These are phyloP conservation scores for Antechinus stuartii DNA, from an alignment of 2,113 vertebrate species.

Conservation along the genomic window DNA sequence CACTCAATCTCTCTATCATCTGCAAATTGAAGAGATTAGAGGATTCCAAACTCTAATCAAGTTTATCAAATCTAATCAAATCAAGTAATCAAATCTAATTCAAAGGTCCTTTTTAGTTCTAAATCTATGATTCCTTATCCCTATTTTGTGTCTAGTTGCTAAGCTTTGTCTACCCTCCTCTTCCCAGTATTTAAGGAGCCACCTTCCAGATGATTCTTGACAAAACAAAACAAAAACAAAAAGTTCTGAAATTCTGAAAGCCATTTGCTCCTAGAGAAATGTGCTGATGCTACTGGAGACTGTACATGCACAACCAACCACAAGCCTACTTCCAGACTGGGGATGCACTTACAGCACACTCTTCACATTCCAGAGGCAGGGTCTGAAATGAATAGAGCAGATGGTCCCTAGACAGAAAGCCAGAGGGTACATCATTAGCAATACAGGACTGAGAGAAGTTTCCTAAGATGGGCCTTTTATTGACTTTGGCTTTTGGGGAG, in stretches of 20 bases:
- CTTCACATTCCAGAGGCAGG: conserved; percentile 76
- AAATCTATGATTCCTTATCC: not conserved
- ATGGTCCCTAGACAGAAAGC: conserved; percentile 65
- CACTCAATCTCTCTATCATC: not conserved
- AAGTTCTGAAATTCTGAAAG: conserved; percentile 74
- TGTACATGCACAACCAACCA: conserved; percentile 82
- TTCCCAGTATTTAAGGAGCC: not conserved
- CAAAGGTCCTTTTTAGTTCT: not conserved
- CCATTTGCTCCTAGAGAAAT: conserved; percentile 75
- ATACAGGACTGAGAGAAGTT: conserved; percentile 65
- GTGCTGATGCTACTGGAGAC: conserved; percentile 77
- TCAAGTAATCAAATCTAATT: no score
- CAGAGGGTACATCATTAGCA: conserved; percentile 40
- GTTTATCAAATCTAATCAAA: no score
- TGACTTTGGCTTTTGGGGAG: conserved; percentile 62
- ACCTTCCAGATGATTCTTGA: conserved; percentile 39
- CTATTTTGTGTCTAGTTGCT: not conserved
- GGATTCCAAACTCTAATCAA: no score
- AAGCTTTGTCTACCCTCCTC: not conserved
- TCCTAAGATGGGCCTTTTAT: conserved; percentile 54
- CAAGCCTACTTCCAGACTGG: conserved; percentile 79
- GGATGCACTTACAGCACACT: conserved; percentile 73
- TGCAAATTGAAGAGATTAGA: not conserved
- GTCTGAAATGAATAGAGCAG: conserved; percentile 77
- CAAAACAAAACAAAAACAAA: not conserved